These are phyloP conservation scores for Boloria euphrosyne DNA, from an alignment of 2,888 invertebrate species.

Conservation along the genomic window DNA sequence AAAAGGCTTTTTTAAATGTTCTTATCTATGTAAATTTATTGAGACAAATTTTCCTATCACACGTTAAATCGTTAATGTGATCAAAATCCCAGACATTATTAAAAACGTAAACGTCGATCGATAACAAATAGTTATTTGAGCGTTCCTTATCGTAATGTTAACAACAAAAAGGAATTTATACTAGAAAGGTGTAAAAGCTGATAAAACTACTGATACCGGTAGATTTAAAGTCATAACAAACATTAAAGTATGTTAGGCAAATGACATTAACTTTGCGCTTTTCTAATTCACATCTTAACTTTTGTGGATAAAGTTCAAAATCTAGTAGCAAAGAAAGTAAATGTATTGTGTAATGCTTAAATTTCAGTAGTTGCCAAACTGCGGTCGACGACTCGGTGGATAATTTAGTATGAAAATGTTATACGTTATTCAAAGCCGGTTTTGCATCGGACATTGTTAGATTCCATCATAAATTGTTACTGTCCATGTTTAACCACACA, in stretches of 20 bases:
- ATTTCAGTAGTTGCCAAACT: constrained; percentile 39
- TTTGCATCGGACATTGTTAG: constrained; percentile 17
- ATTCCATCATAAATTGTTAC: constrained; percentile 4
- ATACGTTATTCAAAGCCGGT: constrained; percentile 18
- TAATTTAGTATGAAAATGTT: constrained; percentile 29
- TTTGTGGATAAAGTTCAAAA: constrained; percentile 8
- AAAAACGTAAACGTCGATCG: constrained; percentile 21
- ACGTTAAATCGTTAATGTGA: not conserved
- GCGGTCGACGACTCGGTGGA: constrained; percentile 34
- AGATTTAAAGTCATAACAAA: constrained; percentile 43
- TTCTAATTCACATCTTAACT: not conserved
- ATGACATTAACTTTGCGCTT: constrained; percentile 14
- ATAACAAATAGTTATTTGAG: constrained; percentile 35
- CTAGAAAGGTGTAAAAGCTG: constrained; percentile 39
- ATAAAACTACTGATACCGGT: constrained; percentile 40
- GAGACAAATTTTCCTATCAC: too few relatives aligned
- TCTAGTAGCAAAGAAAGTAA: not conserved
- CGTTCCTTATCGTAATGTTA: constrained; percentile 33
- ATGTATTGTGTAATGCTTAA: constrained; percentile 28
- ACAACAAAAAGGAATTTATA: constrained; percentile 39
- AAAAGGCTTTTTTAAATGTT: too few relatives aligned
- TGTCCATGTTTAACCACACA: not conserved
- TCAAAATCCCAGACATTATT: not conserved
- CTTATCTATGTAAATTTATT: too few relatives aligned
- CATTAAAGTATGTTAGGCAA: constrained; percentile 31